These are phyloP conservation scores for Acanthisitta chloris DNA, from an alignment of 2,113 vertebrate species.

Conservation along the genomic window DNA sequence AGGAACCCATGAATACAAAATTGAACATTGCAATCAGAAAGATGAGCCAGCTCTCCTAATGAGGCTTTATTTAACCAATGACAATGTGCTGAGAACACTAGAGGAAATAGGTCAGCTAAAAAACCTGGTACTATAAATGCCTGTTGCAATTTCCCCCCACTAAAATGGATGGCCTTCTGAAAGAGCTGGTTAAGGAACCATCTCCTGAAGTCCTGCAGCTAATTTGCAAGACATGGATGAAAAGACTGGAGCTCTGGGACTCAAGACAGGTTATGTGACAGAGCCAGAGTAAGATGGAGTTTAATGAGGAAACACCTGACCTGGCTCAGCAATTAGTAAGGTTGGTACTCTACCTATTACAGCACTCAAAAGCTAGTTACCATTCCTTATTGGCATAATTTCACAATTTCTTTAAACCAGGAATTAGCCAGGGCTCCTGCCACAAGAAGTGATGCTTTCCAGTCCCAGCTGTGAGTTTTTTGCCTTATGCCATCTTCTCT, in stretches of 20 bases:
- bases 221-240: background rate
- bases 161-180: background rate
- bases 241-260: background rate
- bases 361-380: background rate
- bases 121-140: background rate
- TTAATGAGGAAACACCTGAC: background rate
- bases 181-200: background rate
- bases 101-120: slow-evolving; percentile 44
- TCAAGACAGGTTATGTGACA: background rate
- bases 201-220: background rate
- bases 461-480: background rate
- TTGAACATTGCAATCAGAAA: background rate
- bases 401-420: background rate
- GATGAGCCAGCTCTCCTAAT: background rate
- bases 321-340: background rate
- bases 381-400: background rate
- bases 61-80: slow-evolving; percentile 30
- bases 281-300: background rate
- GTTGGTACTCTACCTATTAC: background rate
- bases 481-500: background rate
- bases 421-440: background rate
- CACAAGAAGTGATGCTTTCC: background rate
- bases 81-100: background rate
- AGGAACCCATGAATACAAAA: background rate
- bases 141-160: background rate